phyloP scores from a whole-genome alignment of 2,113 vertebrate genomes.

The Isurus oxyrinchus region DNA sequence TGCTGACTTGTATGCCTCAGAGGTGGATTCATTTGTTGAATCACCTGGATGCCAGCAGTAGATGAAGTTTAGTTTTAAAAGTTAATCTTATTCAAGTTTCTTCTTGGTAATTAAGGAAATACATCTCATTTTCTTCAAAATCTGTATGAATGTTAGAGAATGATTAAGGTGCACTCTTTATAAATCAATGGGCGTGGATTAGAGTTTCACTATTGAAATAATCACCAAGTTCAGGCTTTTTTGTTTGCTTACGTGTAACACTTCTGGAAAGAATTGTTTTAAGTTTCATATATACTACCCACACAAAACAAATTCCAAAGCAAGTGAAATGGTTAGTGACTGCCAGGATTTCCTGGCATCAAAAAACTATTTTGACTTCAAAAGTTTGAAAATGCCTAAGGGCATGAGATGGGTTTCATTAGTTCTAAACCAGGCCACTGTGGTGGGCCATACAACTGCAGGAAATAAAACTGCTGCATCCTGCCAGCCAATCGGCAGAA shows the following conservation, averaged over 20 bases:
- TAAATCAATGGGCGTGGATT: background rate
- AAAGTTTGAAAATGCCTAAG: background rate
- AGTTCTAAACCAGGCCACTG: constrained; percentile 15
- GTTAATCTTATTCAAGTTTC: background rate
- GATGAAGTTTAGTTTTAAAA: background rate
- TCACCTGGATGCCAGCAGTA: background rate
- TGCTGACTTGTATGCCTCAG: background rate
- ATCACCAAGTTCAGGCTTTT: background rate
- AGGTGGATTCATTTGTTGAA: background rate
- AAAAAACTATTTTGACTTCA: background rate
- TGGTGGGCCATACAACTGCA: background rate
- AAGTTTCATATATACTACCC: background rate
- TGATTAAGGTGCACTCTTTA: background rate
- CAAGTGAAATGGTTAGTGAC: background rate
- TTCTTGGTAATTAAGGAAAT: background rate
- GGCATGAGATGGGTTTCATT: constrained; percentile 8
- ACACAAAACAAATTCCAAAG: background rate
- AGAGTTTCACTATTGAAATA: background rate
- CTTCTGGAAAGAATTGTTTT: background rate
- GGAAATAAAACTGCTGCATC: background rate
- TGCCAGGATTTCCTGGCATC: background rate
- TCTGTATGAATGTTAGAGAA: background rate
- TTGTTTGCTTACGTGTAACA: background rate
- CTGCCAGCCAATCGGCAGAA: background rate
- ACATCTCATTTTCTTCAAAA: background rate